A percentile compares a stretch with the other conserved stretches of the same genome.
phyloP scores from a whole-genome alignment of 92 coral and sea anemone genomes.

The Nematostella vectensis region DNA sequence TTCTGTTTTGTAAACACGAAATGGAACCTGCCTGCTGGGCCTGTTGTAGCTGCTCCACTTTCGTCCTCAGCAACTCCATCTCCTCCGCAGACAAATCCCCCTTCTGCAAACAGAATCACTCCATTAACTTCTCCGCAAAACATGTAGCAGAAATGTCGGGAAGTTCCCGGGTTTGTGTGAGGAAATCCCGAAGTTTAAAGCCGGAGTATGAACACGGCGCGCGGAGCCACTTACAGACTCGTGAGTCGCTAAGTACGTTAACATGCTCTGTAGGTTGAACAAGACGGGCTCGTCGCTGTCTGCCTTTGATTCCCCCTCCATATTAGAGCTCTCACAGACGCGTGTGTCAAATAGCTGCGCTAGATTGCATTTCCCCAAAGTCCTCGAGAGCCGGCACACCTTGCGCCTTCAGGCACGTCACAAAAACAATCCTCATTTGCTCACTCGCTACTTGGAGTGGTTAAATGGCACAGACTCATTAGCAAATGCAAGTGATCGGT shows the following conservation, averaged over 20 bases:
- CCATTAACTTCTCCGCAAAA: not conserved
- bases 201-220: not conserved
- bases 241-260: slow-evolving; percentile 17
- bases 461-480: too few species aligned
- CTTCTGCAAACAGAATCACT: slow-evolving; percentile 18
- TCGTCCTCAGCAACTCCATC: slow-evolving; percentile 40
- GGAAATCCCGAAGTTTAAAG: not conserved
- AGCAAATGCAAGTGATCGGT: too few species aligned
- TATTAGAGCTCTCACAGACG: too few species aligned
- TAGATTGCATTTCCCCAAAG: too few species aligned
- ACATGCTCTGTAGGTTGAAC: slow-evolving; percentile 21
- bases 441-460: too few species aligned
- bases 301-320: slow-evolving; percentile 2
- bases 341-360: too few species aligned
- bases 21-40: slow-evolving; percentile 67
- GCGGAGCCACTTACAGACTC: slow-evolving; percentile 18
- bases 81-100: slow-evolving; percentile 57
- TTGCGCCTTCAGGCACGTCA: too few species aligned
- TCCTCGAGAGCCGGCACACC: too few species aligned
- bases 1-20: too few species aligned
- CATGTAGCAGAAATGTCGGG: too few species aligned
- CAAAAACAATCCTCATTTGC: too few species aligned
- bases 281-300: slow-evolving; percentile 4
- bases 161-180: too few species aligned
- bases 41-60: slow-evolving; percentile 59